phyloP scores from a whole-genome alignment of 2,113 vertebrate species.

The Neogale vison region DNA sequence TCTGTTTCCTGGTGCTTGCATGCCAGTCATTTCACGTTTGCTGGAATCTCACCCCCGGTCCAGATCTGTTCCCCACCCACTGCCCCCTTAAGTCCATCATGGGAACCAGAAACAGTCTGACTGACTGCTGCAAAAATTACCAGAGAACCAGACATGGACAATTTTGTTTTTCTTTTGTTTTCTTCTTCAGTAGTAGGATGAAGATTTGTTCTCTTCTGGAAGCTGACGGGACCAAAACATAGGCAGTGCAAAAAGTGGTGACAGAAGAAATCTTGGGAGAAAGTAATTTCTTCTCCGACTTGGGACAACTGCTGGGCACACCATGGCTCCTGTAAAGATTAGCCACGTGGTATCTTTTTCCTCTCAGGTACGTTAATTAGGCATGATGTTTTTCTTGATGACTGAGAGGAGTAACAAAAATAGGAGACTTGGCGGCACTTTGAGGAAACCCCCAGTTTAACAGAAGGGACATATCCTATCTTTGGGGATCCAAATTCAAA shows the following conservation, averaged over 20 bases:
- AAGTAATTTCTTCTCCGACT: background rate
- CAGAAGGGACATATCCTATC: background rate
- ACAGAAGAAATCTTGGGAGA: slow-evolving; percentile 35
- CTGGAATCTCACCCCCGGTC: background rate
- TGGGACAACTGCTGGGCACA: background rate
- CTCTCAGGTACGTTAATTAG: slow-evolving; percentile 82
- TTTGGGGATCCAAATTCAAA: background rate
- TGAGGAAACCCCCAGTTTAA: background rate
- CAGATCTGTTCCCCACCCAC: background rate
- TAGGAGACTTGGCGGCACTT: background rate
- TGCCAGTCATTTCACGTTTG: background rate
- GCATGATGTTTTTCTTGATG: background rate
- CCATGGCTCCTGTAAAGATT: slow-evolving; percentile 85
- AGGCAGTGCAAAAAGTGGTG: background rate
- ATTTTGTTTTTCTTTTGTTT: slow-evolving; percentile 45
- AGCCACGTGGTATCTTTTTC: slow-evolving; percentile 86
- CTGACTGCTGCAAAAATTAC: background rate
- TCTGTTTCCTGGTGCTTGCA: background rate
- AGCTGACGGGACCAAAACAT: background rate
- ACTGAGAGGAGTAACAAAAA: background rate
- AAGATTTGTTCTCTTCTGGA: slow-evolving; percentile 43
- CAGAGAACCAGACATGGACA: background rate
- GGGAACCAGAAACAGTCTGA: background rate
- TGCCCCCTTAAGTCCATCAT: background rate
- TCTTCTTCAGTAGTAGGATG: slow-evolving; percentile 38